These are phyloP conservation scores for Saxicola maurus DNA, from an alignment of 2,797 vertebrate genomes.

Conservation along the genomic window DNA sequence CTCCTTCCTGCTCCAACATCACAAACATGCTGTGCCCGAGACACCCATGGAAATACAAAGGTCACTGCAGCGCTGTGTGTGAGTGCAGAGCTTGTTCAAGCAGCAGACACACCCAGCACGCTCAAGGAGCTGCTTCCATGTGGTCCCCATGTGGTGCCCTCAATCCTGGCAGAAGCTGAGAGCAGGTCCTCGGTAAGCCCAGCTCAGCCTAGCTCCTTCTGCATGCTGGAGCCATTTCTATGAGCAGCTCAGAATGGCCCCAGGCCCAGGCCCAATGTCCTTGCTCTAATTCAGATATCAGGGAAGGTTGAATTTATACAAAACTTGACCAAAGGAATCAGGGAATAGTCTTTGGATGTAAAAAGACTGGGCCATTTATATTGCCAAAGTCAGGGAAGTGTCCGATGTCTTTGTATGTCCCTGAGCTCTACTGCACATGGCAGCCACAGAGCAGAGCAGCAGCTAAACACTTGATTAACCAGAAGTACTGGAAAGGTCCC, in stretches of 20 bases:
- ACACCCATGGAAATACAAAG: constrained; percentile 38
- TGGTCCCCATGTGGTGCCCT: accelerated
- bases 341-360: not conserved
- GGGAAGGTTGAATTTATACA: not conserved
- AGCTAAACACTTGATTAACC: constrained; percentile 6
- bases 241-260: not conserved
- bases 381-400: not conserved
- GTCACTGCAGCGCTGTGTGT: not conserved
- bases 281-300: not conserved
- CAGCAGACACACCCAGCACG: not conserved
- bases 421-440: not conserved
- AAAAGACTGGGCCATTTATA: not conserved
- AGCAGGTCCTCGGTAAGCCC: not conserved
- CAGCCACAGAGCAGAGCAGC: not conserved
- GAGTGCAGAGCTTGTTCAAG: not conserved
- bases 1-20: not conserved
- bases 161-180: not conserved
- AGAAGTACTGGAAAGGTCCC: constrained; percentile 14
- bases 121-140: not conserved
- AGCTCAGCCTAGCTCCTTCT: not conserved
- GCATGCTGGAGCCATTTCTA: not conserved
- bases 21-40: not conserved
- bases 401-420: not conserved
- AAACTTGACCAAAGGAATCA: not conserved
- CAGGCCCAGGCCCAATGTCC: not conserved